Evolutionary conservation across 1,140 invertebrate genomes (phyloP), one percentile per base, ranked within the genome.

Genomic region (Mycetomoellerius zeteki): DNA sequence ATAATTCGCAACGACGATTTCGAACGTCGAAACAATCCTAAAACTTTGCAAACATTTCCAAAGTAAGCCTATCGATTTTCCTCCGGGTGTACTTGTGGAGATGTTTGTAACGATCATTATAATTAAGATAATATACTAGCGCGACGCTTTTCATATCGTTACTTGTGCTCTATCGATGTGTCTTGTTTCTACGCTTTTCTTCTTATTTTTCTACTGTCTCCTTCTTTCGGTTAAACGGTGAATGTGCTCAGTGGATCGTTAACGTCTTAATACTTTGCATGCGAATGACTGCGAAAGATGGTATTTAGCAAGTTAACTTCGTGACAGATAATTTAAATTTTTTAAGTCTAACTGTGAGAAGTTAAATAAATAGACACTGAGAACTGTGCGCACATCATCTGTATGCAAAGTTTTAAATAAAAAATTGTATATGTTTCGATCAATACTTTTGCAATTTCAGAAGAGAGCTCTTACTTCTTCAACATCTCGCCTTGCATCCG

Each of bases 41-140:
- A 69, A 80, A 82, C 93, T 93, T 95, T 94, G 93, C 93, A 94
- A 95, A 94, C 92, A 93, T 95, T 94, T 95, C 94, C 91, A 90
- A 87, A 92, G 92, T 93, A 94, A 88, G 60, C 81, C 85, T 65
- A 21, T 72, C 56, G 52, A 56, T 47, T 64, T 78, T 86, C 60
- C 33, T 56, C 16, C 56, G 10, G 10, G 12, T 52, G 60, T 56
- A 69, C 88, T 82, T 64, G n/a, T 86, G 91, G 94, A 95, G 91
- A 95, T 93, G 94, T 94, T 95, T 94, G 94, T 93, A 95, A 95
- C 93, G 93, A 93, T 91, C 50, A 76, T 93, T 89, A 87, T 90
- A 92, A 95, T 90, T 92, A 93, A 89, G 91, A 72, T 89, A 89
- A 92, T 88, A 65, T 21, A 67, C n/a, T 69, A 80, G 73, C 8